Conservation (phyloP, 2,113 vertebrate species). For the Entelurus aequoreus region DNA sequence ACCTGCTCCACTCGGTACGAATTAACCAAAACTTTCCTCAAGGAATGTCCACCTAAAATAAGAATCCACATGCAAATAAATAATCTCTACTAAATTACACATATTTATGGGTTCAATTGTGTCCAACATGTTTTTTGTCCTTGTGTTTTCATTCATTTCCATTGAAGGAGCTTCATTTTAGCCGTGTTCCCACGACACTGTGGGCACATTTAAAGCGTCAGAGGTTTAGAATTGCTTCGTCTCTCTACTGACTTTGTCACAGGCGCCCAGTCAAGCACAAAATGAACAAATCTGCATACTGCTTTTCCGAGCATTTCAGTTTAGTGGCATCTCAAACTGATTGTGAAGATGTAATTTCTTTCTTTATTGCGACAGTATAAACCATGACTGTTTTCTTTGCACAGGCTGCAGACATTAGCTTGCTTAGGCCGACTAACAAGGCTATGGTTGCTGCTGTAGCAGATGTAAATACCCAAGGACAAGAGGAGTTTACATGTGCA, state of each 20-base stretch:
- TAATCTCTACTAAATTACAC: background rate
- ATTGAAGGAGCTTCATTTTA: conserved; percentile 1
- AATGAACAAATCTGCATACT: conserved; percentile 31
- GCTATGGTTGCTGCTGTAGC: conserved; percentile 20
- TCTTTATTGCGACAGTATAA: conserved; percentile 20
- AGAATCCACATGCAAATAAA: background rate
- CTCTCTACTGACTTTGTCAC: conserved; percentile 7
- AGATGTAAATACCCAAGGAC: conserved; percentile 21
- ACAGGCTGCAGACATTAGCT: background rate
- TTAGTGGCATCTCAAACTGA: conserved; percentile 20
- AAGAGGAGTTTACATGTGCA: conserved; percentile 7
- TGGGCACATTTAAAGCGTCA: conserved; percentile 18
- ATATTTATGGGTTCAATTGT: background rate
- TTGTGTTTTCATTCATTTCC: background rate
- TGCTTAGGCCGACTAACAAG: conserved; percentile 19
- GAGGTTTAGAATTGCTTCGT: conserved; percentile 36
- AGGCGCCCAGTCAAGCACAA: conserved; percentile 36
- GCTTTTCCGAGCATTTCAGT: conserved; percentile 11
- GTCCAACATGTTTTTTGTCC: background rate
- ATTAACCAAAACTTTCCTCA: too few relatives aligned
- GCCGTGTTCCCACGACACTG: background rate
- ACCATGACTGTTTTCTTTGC: background rate
- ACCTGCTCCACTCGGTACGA: background rate
- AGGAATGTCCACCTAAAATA: background rate
- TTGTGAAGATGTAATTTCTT: conserved; percentile 29